A percentile compares a stretch with the other conserved stretches of the same genome.
Evolutionary conservation across 2,797 vertebrate species (phyloP).

Genomic region (Sebastes elongatus): DNA sequence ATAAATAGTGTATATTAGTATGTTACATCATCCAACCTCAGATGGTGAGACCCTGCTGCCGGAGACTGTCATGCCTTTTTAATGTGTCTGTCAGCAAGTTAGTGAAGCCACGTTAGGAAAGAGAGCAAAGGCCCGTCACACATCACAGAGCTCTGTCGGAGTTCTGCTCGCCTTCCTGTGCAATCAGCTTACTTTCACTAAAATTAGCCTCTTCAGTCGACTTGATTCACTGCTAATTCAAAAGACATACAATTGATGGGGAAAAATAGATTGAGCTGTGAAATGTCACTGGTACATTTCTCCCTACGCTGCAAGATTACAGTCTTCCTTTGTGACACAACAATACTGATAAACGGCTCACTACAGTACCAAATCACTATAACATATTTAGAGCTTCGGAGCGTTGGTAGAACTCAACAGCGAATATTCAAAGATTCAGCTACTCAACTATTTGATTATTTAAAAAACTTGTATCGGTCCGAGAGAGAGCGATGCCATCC

Average conservation of each 20-base stretch:
- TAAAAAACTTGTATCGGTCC: too few species aligned
- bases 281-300: not conserved
- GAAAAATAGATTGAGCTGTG: constrained; percentile 6
- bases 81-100: constrained; percentile 34
- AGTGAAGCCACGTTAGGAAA: constrained; percentile 19
- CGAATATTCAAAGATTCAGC: not conserved
- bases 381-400: not conserved
- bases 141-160: constrained; percentile 1
- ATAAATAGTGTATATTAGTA: constrained; percentile 16
- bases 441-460: not conserved
- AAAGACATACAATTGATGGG: constrained; percentile 19
- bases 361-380: not conserved
- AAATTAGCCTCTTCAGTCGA: constrained; percentile 8
- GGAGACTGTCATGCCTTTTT: constrained; percentile 12
- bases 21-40: constrained; percentile 38
- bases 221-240: constrained; percentile 18
- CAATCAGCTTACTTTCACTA: constrained; percentile 9
- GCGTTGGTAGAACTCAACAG: not conserved
- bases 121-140: constrained; percentile 4
- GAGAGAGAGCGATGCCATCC: too few species aligned
- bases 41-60: constrained; percentile 20
- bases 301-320: not conserved
- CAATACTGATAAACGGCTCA: not conserved
- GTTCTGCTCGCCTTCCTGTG: constrained; percentile 4
- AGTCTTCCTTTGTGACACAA: not conserved